A percentile compares a stretch with the other conserved stretches of the same genome.
These are phyloP conservation scores for Lasioglossum villosulum DNA, from an alignment of 2,888 invertebrate species.

Conservation along the genomic window DNA sequence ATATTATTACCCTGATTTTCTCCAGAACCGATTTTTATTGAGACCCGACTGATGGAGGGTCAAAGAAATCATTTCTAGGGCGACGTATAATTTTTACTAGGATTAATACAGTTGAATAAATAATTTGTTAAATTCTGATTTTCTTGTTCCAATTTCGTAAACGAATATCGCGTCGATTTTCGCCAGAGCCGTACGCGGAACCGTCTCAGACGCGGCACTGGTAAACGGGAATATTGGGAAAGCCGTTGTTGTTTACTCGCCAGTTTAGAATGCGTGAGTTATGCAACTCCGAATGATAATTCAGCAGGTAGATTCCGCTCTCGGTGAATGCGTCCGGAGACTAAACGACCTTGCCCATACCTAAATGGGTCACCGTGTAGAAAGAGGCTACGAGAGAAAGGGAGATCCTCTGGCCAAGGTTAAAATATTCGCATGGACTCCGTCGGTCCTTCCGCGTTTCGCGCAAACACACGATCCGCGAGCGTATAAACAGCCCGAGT, in stretches of 20 bases:
- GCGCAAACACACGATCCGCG: neutral
- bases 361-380: constrained; percentile 61
- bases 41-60: neutral
- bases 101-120: too few species aligned
- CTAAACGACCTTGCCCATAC: constrained; percentile 59
- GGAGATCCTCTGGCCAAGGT: constrained; percentile 57
- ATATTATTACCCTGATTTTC: neutral
- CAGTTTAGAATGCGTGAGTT: constrained; percentile 35
- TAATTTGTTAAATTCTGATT: too few species aligned
- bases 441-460: constrained; percentile 47
- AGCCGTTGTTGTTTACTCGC: constrained; percentile 20
- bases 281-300: constrained; percentile 54
- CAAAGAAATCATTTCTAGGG: neutral
- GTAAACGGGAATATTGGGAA: neutral
- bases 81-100: neutral
- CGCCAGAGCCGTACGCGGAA: neutral
- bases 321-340: constrained; percentile 46
- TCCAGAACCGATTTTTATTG: too few species aligned
- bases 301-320: constrained; percentile 49
- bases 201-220: neutral
- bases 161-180: neutral
- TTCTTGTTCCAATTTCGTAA: neutral
- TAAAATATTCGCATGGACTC: constrained; percentile 44
- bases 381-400: constrained; percentile 63
- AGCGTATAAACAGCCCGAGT: neutral